Evolutionary conservation across 1,140 invertebrate species (phyloP), one percentile per base, ranked within the genome.

Genomic region (Stenopsyche tienmushanensis): DNA sequence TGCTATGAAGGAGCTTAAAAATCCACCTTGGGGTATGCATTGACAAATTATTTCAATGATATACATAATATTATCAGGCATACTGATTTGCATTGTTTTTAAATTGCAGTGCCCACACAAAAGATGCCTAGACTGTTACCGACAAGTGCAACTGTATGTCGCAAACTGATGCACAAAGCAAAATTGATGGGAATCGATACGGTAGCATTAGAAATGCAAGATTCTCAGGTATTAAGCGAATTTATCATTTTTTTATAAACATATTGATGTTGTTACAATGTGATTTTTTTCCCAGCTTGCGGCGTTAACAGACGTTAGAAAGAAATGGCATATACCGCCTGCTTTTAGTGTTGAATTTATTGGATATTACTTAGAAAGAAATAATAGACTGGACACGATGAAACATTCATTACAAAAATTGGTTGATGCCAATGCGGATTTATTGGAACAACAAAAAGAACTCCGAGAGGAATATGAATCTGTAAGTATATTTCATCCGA

Each of bases 291-390:
- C 66, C 47, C 49, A 81, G 78, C 81, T 91, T 54, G 86, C 91
- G 34, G 87, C 89, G 1, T 75, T 94, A 1, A 86, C 88, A 0
- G 93, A 96, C 72, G 87, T 96, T 5, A 85, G 90, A 5, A 94
- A 94, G 72, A 96, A 96, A 72, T 96, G 94, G 90, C 92, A 97
- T 74, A 90, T 97, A 53, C 88, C 92, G 2, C 93, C 94, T 0
- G 93, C 94, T 0, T 94, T 90, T 70, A 94, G 89, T 55, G 90
- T 96, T 0, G 96, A 98, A 77, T 98, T 96, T 76, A 91, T 97
- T 41, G 92, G 90, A 9, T 98, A 98, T 76, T 98, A 94, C 76
- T 78, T 96, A 41, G 94, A 97, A 80, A 83, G 92, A 34, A 90
- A 93, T 73, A 80, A 85, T 1, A 81, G 92, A 8, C 85, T 92